Evolutionary conservation across 2,797 vertebrate species (phyloP).

Genomic region (Synanceia verrucosa): DNA sequence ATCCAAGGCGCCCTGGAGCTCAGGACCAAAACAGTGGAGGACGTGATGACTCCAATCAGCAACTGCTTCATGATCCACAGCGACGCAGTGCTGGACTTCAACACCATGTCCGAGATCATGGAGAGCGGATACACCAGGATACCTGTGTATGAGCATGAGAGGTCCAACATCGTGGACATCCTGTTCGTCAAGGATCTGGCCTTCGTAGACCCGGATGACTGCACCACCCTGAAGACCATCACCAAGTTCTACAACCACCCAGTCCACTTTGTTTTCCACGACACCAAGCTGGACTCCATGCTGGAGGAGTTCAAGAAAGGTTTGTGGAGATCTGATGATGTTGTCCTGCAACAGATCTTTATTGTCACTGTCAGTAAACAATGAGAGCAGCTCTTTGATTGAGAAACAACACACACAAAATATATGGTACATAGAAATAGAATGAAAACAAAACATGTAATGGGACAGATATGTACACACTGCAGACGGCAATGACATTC

Average conservation of each 20-base stretch:
- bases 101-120: conserved; percentile 99
- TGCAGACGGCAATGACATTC: too few relatives aligned
- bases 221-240: conserved; percentile 95
- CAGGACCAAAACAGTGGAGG: conserved; percentile 94
- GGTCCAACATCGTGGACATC: conserved; percentile 95
- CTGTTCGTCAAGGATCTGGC: conserved; percentile 96
- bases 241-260: conserved; percentile 99
- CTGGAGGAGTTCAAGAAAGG: conserved; percentile 99
- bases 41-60: conserved; percentile 90
- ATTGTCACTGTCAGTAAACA: too few relatives aligned
- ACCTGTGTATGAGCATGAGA: conserved; percentile 91
- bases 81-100: conserved; percentile 92
- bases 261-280: conserved; percentile 97
- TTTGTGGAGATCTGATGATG: conserved; percentile 52
- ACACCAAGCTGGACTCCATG: conserved; percentile 97
- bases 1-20: conserved; percentile 97
- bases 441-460: too few relatives aligned
- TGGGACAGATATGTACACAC: too few relatives aligned
- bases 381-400: too few relatives aligned
- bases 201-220: conserved; percentile 96
- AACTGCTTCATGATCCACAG: conserved; percentile 96
- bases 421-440: too few relatives aligned
- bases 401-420: too few relatives aligned
- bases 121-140: conserved; percentile 97
- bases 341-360: neutral